Base-by-base conservation (phyloP, 2,888 invertebrate species). In the Anticlea derivata region DNA sequence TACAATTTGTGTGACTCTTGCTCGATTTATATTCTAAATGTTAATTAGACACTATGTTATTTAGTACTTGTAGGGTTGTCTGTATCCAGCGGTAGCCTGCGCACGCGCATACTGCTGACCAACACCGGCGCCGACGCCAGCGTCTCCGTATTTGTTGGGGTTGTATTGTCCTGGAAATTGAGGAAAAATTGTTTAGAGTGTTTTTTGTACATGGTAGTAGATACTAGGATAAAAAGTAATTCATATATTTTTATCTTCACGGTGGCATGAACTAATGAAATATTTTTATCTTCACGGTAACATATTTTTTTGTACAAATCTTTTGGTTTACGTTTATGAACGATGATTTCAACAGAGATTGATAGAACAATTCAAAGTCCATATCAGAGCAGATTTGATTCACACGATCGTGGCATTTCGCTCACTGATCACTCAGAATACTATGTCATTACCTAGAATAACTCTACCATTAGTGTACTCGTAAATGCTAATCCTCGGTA, bases 11-110 rank as follows among this genome's bases (percentile, higher is more conserved):
- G 53, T n/a, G n/a, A n/a, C n/a, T n/a, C 46, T 51, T 59, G 60
- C 55, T 52, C 60, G 61, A 55, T 59, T 53, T 35, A 58, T 55
- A 58, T 35, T 38, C 54, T 65, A 51, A 24, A 26, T n/a, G 12
- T 31, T 24, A 29, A 4, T 37, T 0, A 20, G 17, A 20, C 13
- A 17, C 12, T 37, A 30, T 29, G 7, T 47, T 39, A 43, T 47
- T 85, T 85, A 85, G 79, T 77, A 86, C 70, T 86, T 87, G 82
- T 84, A 85, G 26, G 75, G 72, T 59, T 83, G 81, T 76, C 86
- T 86, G 86, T 67, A 88, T 20, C 78, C 77, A 43, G 81, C 66
- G 50, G 74, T 68, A 3, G 81, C 80, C 41, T 85, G 83, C 17
- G 86, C 78, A 40, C 79, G 78, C 12, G 79, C 78, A 22, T 49